Evolutionary conservation across 2,797 vertebrate genomes (phyloP).

Genomic region (Syngnathus acus): DNA sequence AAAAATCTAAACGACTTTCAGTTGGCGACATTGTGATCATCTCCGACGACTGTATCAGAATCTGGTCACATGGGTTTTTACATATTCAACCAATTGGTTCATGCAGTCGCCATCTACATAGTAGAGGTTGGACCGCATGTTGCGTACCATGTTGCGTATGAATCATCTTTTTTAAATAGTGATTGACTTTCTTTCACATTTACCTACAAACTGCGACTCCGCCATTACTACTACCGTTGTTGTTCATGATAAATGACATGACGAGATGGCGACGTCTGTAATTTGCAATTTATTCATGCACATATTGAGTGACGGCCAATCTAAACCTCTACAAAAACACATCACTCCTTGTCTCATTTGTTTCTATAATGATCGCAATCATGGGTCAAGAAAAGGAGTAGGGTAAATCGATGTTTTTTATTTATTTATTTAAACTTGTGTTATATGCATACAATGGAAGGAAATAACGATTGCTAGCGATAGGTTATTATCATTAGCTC

Average conservation of each 20-base stretch:
- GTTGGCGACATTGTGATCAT: too few species aligned
- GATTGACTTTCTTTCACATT: background rate
- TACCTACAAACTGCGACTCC: background rate
- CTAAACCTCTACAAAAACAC: background rate
- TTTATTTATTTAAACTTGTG: too few species aligned
- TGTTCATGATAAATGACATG: background rate
- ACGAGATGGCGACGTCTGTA: background rate
- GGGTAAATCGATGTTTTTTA: background rate
- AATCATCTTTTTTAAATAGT: background rate
- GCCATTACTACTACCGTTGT: background rate
- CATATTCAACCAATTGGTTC: too few species aligned
- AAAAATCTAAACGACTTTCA: too few species aligned
- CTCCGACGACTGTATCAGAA: too few species aligned
- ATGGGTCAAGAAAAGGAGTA: background rate
- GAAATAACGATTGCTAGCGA: too few species aligned
- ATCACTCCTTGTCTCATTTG: background rate
- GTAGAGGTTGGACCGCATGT: background rate
- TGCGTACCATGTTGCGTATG: background rate
- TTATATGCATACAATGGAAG: too few species aligned
- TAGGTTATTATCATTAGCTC: too few species aligned
- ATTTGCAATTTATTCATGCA: background rate
- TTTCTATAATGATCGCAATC: background rate
- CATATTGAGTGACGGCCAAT: background rate
- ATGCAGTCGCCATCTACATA: background rate
- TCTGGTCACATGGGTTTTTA: too few species aligned